phyloP scores from a whole-genome alignment of 2,797 vertebrate species.

The Taeniopygia guttata region DNA sequence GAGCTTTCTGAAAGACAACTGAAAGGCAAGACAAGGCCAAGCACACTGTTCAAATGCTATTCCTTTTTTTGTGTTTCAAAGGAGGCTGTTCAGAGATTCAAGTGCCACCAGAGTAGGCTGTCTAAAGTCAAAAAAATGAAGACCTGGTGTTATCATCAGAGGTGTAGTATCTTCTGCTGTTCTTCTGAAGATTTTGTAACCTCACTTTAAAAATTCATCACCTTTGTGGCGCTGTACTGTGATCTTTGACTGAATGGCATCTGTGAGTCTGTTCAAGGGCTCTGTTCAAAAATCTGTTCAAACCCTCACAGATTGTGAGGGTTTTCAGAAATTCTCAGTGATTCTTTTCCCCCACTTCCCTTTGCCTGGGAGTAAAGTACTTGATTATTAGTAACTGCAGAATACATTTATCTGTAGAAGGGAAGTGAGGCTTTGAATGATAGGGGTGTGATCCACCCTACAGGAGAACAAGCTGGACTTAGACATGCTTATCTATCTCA shows the following conservation, averaged over 20 bases:
- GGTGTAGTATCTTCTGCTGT: background rate
- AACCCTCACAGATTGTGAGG: background rate
- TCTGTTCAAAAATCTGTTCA: no score
- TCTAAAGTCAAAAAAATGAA: background rate
- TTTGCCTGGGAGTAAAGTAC: background rate
- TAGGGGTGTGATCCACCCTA: background rate
- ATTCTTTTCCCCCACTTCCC: background rate
- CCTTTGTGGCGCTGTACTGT: background rate
- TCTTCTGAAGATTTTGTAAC: background rate
- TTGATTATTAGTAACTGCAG: background rate
- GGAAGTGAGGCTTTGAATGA: background rate
- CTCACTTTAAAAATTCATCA: background rate
- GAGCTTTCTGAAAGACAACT: background rate
- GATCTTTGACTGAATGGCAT: background rate
- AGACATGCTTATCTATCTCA: background rate
- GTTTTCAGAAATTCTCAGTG: background rate
- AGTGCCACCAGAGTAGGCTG: background rate
- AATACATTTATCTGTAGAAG: background rate
- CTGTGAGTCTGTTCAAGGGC: background rate
- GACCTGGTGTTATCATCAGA: background rate
- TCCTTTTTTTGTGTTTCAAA: background rate
- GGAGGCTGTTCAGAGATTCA: background rate
- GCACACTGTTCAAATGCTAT: background rate
- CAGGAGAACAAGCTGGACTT: background rate
- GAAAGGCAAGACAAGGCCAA: background rate